A percentile compares a stretch with the other conserved stretches of the same genome.
Evolutionary conservation across 2,888 invertebrate genomes (phyloP).

Genomic region (Ernsta delagoae): DNA sequence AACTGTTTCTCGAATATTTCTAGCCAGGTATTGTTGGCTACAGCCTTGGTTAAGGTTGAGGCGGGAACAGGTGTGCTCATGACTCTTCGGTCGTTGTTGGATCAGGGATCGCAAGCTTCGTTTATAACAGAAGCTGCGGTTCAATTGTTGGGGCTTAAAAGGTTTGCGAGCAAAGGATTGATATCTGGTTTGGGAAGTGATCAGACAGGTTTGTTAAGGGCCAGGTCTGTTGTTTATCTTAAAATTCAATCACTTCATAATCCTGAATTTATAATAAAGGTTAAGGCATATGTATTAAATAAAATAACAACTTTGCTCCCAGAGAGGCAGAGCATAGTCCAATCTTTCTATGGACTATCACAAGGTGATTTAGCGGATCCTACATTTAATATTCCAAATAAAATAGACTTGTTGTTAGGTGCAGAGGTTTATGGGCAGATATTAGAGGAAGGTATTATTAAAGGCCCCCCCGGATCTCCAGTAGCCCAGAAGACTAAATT

Average conservation of each 20-base stretch:
- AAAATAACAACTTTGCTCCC: constrained; percentile 39
- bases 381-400: constrained; percentile 40
- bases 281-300: constrained; percentile 39
- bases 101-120: constrained; percentile 46
- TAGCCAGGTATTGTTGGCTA: constrained; percentile 40
- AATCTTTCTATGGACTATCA: constrained; percentile 12
- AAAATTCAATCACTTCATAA: constrained; percentile 38
- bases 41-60: constrained; percentile 39
- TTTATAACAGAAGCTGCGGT: constrained; percentile 45
- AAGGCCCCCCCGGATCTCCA: constrained; percentile 38
- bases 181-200: constrained; percentile 37
- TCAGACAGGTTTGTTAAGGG: constrained; percentile 17
- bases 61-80: constrained; percentile 34
- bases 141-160: constrained; percentile 39
- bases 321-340: constrained; percentile 27
- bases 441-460: constrained; percentile 42
- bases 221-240: constrained; percentile 32
- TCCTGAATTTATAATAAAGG: constrained; percentile 32
- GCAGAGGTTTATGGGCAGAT: constrained; percentile 46
- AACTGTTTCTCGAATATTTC: constrained; percentile 33
- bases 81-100: constrained; percentile 42
- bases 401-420: constrained; percentile 45
- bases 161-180: constrained; percentile 27
- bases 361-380: constrained; percentile 38
- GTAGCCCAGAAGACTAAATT: constrained; percentile 44